Evolutionary conservation across 2,888 invertebrate genomes (phyloP).

Genomic region (Chirona hameri): DNA sequence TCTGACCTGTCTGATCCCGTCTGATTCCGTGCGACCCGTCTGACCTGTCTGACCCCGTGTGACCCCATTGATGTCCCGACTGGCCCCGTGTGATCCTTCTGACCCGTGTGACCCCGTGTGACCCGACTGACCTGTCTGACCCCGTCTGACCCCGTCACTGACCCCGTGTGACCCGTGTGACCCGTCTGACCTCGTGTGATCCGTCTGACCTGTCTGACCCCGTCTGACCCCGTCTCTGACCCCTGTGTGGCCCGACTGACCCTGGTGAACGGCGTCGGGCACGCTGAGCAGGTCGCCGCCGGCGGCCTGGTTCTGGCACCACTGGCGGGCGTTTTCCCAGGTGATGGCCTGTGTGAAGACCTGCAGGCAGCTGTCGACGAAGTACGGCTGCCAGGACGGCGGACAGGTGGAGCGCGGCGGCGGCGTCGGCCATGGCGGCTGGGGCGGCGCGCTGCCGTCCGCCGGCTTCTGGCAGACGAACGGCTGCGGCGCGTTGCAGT

Average conservation of each 20-base stretch:
- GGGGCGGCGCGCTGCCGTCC: background rate
- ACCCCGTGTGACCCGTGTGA: background rate
- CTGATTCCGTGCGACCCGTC: background rate
- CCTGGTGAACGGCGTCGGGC: background rate
- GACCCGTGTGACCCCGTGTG: background rate
- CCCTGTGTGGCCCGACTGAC: background rate
- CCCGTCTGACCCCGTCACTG: background rate
- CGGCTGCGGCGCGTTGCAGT: slow-evolving; percentile 6
- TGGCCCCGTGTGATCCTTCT: too few species aligned
- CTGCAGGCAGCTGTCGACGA: background rate
- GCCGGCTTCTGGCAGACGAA: background rate
- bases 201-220: background rate
- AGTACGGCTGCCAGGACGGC: background rate
- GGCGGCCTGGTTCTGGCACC: background rate
- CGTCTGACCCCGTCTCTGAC: background rate
- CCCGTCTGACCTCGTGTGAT: background rate
- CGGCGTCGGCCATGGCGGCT: background rate
- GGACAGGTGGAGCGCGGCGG: slow-evolving; percentile 4
- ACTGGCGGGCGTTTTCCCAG: background rate
- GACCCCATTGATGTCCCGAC: too few species aligned
- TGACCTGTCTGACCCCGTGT: background rate
- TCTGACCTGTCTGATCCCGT: too few species aligned
- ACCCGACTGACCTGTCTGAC: background rate
- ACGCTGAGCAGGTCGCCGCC: background rate
- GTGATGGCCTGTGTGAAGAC: background rate